Base-by-base conservation (phyloP, 2,113 vertebrate species). In the Lophura nycthemera region DNA sequence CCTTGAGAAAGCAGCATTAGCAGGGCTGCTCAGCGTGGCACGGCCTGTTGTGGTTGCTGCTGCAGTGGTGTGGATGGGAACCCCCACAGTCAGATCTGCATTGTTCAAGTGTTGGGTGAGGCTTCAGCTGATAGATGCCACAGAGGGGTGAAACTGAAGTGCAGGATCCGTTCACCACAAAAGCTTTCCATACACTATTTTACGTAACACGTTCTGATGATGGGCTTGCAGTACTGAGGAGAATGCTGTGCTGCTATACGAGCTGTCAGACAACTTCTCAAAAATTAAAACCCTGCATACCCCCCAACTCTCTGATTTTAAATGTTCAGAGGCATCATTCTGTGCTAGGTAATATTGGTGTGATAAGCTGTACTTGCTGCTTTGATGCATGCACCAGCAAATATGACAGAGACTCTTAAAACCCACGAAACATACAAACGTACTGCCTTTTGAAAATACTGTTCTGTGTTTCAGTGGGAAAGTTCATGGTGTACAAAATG, bases 51-150 rank as follows among this genome's bases (percentile, higher is more conserved):
- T 47, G 11, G 83, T 30, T 73, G 34, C 65, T 86, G 73, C 88
- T 95, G 92, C 93, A 84, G 76, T 48, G 80, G 64, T 86, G 85
- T 86, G 74, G 86, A 52, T 81, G 69, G 59, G 79, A 90, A 93
- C 71, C 56, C 29, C 79, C 45, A 19, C 2, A 0, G 78, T 82
- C 71, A 81, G 60, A 60, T 91, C 67, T 30, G 78, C 50, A 21
- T 56, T 67, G 11, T 52, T 74, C 60, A 82, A 75, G 72, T 29
- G 56, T 52, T 34, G 30, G 73, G 65, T 48, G 66, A 88, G 86
- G 73, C 56, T 63, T 75, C 11, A 83, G 32, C 6, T 83, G 57
- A 36, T 59, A 56, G 76, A 82, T 75, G 16, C 25, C 32, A 40
- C 47, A 21, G 79, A 79, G 21, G 38, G 85, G 20, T 1, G 0